phyloP scores from a whole-genome alignment of 92 coral and sea anemone species.

The Palythoa heliodiscus region DNA sequence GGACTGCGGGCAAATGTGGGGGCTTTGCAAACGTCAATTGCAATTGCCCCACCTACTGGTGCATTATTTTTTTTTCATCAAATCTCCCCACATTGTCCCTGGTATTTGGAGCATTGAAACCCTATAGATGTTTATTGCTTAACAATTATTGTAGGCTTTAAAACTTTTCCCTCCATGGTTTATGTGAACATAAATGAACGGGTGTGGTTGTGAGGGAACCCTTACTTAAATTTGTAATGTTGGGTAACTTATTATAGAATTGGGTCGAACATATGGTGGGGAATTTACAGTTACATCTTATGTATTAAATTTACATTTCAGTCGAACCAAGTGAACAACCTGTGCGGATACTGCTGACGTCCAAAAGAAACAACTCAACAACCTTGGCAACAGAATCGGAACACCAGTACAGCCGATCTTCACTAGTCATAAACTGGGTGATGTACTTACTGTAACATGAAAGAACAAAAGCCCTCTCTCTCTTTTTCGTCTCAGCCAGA shows the following conservation, averaged over 20 bases:
- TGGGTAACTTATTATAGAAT: slow-evolving; percentile 5
- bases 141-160: slow-evolving; percentile 5
- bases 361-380: no score
- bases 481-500: no score
- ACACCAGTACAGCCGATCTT: no score
- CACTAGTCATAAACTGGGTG: no score
- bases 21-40: background rate
- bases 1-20: slow-evolving; percentile 4
- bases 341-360: no score
- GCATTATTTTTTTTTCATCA: background rate
- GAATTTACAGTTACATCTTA: slow-evolving; percentile 1
- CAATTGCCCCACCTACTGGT: slow-evolving; percentile 5
- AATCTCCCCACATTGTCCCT: background rate
- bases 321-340: slow-evolving; percentile 52
- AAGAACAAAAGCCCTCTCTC: no score
- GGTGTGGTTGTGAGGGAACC: slow-evolving; percentile 4
- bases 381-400: no score
- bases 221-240: background rate
- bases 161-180: background rate
- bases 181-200: background rate
- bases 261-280: background rate
- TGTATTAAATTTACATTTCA: slow-evolving; percentile 23
- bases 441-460: no score
- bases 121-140: slow-evolving; percentile 1
- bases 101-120: slow-evolving; percentile 7